Base-by-base conservation (phyloP, 2,113 vertebrate genomes). In the Gallinago media region DNA sequence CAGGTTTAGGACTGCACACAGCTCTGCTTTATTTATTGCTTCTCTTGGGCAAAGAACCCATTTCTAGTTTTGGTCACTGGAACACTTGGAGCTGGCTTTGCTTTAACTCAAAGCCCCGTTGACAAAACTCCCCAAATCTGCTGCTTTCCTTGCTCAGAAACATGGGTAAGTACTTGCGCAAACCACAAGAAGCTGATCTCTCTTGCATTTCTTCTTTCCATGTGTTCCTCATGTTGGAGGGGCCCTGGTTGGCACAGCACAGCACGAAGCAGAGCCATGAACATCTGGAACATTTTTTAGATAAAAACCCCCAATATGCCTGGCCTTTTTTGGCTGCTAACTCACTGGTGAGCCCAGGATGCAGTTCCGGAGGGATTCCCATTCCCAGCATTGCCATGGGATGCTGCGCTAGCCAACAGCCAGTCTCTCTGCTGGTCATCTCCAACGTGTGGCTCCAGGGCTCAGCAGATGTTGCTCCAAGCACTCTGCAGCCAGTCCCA, bases 401-500 rank as follows among this genome's bases (percentile, higher is more conserved):
- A 21, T 1, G 7, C 50, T 27, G 25, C 1, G 5, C 56, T 50
- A 66, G 55, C 32, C 38, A 85, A 34, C 2, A 8, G 21, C 49
- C 0, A 0, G 15, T 47, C 34, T 70, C 23, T 86, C 67, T 71
- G 72, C 42, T 32, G 54, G n/a, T 26, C 23, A 3, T 20, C n/a
- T 56, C 55, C 22, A 13, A 26, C 40, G 11, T 2, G 1, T 1
- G 3, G 20, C 29, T 54, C 32, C 3, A 8, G 32, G 32, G 13
- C 52, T 58, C 49, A 22, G 68, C 59, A 12, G 42, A 17, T 1
- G 8, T 27, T 42, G 52, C 27, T 3, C 66, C 38, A 3, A 50
- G 50, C 0, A 0, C 1, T 3, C 17, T 5, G 14, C 9, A 34
- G 52, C 52, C 12, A 3, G 62, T 47, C 32, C 36, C 21, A 11